phyloP scores from a whole-genome alignment of 2,888 invertebrate species.

The Acanthosepion pharaonis region DNA sequence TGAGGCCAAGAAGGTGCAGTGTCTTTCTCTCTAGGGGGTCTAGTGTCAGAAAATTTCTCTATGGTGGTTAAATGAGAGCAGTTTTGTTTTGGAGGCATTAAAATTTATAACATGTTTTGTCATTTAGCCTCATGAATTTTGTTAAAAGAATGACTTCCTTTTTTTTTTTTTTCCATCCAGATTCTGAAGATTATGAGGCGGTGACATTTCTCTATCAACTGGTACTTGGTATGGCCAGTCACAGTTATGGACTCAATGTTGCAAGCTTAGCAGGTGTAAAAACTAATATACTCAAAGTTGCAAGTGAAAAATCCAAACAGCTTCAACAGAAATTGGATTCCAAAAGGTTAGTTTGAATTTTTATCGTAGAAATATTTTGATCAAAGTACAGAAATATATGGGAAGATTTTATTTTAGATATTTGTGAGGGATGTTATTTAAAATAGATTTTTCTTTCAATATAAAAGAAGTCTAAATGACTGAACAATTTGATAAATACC shows the following conservation, averaged over 20 bases:
- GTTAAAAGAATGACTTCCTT: not conserved
- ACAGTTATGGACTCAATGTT: constrained; percentile 76
- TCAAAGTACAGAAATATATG: not conserved
- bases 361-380: not conserved
- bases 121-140: no score
- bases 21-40: no score
- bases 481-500: no score
- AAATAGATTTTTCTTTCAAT: no score
- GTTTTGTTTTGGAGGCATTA: no score
- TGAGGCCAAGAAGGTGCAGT: no score
- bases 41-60: no score
- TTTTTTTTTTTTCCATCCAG: not conserved
- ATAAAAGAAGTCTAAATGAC: no score
- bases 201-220: constrained; percentile 74
- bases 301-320: constrained; percentile 60
- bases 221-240: constrained; percentile 69
- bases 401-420: no score
- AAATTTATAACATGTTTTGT: no score
- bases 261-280: constrained; percentile 74
- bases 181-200: constrained; percentile 51
- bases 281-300: constrained; percentile 61
- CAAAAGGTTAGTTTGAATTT: constrained; percentile 55
- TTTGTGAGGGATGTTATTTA: no score
- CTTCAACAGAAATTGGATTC: constrained; percentile 57
- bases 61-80: no score